Evolutionary conservation across 2,113 vertebrate genomes (phyloP).

Genomic region (Zosterops hypoxanthus): DNA sequence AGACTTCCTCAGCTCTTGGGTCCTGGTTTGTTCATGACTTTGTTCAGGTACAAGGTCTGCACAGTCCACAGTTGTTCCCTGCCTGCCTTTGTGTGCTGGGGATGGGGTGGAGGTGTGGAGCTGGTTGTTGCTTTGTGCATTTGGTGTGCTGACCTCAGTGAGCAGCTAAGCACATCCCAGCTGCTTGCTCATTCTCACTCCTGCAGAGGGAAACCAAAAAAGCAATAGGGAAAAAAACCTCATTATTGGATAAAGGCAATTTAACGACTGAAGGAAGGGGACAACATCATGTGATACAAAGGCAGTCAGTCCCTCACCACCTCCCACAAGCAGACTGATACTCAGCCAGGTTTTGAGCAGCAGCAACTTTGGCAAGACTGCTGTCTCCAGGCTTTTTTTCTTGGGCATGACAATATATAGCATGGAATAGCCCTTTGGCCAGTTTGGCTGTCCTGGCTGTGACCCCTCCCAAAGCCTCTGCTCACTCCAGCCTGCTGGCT

Average conservation of each 20-base stretch:
- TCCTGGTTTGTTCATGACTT: neutral
- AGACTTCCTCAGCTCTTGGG: neutral
- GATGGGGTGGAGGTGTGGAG: accelerated
- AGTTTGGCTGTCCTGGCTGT: neutral
- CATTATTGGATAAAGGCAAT: neutral
- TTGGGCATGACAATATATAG: accelerated
- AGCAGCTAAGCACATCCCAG: neutral
- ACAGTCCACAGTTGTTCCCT: neutral
- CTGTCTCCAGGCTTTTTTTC: neutral
- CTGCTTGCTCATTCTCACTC: neutral
- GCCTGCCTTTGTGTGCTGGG: accelerated
- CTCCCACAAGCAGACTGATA: accelerated
- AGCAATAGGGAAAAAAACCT: neutral
- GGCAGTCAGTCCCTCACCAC: neutral
- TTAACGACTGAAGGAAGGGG: neutral
- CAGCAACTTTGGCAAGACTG: neutral
- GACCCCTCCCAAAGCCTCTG: neutral
- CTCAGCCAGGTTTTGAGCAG: neutral
- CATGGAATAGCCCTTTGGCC: neutral
- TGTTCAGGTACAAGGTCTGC: neutral
- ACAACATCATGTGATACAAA: neutral
- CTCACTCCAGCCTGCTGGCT: neutral
- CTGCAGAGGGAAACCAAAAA: neutral
- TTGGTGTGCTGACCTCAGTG: neutral
- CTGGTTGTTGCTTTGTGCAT: neutral